Evolutionary conservation across 2,113 vertebrate species (phyloP).

Genomic region (Pterocles gutturalis): DNA sequence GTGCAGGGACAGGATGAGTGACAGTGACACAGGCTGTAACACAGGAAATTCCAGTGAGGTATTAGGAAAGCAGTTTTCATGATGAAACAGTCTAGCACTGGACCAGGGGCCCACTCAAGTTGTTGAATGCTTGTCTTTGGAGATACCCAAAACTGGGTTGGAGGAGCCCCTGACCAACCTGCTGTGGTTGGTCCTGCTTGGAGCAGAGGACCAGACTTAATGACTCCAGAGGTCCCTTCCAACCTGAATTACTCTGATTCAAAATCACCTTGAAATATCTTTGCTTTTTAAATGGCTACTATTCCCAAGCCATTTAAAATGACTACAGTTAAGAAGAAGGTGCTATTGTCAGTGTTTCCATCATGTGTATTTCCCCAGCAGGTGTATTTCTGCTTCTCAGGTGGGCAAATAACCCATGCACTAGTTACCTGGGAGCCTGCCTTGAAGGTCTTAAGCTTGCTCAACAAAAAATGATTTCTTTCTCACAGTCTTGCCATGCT

Average conservation of each 20-base stretch:
- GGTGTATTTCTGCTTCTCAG: not conserved
- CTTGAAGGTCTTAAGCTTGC: not conserved
- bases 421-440: not conserved
- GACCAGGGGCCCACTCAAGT: not conserved
- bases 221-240: not conserved
- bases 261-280: not conserved
- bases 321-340: not conserved
- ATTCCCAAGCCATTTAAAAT: not conserved
- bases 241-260: not conserved
- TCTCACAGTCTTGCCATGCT: not conserved
- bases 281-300: not conserved
- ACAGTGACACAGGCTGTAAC: not conserved
- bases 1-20: not conserved
- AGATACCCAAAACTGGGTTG: not conserved
- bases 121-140: not conserved
- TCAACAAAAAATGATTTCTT: not conserved
- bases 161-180: not conserved
- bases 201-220: not conserved
- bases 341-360: not conserved
- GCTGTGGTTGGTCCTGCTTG: not conserved
- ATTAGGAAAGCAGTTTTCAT: not conserved
- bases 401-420: not conserved
- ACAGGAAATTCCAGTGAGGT: slow-evolving; percentile 35
- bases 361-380: not conserved
- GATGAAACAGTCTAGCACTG: not conserved